A percentile compares a stretch with the other conserved stretches of the same genome.
These are phyloP conservation scores for Seriola aureovittata DNA, from an alignment of 2,113 vertebrate genomes.

Conservation along the genomic window DNA sequence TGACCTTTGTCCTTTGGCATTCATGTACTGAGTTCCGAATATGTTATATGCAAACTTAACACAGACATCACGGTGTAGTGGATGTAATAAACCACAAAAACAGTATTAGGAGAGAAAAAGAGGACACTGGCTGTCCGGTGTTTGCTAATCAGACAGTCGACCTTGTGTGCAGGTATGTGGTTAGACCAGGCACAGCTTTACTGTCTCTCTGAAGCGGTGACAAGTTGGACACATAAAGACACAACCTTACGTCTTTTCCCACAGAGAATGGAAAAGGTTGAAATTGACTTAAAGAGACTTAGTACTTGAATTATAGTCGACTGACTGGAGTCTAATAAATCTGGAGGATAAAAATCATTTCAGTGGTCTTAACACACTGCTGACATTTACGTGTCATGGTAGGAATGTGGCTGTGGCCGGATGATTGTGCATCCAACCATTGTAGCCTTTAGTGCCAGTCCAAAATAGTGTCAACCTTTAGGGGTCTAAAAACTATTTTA, in stretches of 20 bases:
- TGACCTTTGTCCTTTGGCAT: slow-evolving; percentile 49
- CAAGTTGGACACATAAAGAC: neutral
- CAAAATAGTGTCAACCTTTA: slow-evolving; percentile 31
- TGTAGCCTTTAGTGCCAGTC: slow-evolving; percentile 16
- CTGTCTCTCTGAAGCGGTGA: slow-evolving; percentile 4
- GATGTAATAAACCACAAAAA: slow-evolving; percentile 1
- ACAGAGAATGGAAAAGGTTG: neutral
- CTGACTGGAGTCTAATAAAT: neutral
- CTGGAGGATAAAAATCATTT: neutral
- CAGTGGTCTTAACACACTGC: slow-evolving; percentile 2
- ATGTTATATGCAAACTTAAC: neutral
- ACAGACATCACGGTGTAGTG: neutral
- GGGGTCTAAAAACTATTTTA: neutral
- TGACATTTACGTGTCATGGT: slow-evolving; percentile 55
- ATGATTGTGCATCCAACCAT: slow-evolving; percentile 8
- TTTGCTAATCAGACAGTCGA: slow-evolving; percentile 15
- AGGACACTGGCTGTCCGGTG: neutral
- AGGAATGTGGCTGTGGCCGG: neutral
- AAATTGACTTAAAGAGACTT: neutral
- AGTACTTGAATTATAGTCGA: neutral
- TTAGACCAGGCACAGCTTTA: slow-evolving; percentile 10
- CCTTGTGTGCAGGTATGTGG: slow-evolving; percentile 4
- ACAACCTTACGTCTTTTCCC: neutral
- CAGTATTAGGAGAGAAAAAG: neutral
- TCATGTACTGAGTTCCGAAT: neutral